Percentiles rank a stretch among this genome's conserved stretches.
Conservation (phyloP, 2,113 vertebrate genomes). For the Lophius piscatorius region DNA sequence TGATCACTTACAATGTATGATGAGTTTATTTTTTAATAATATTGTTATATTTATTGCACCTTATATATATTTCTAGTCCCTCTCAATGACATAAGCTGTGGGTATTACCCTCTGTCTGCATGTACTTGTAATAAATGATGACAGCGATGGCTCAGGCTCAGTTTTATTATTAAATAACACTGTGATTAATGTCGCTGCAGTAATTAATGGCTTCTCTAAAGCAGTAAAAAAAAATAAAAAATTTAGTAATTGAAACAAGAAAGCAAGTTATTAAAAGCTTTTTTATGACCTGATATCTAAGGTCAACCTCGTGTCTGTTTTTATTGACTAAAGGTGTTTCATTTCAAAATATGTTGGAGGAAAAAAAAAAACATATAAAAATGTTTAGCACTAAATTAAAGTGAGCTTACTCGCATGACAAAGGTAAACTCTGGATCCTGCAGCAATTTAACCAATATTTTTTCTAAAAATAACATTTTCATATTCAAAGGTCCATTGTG, state of each 20-base stretch:
- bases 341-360: no score
- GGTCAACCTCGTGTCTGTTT: no score
- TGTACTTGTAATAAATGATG: neutral
- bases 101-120: neutral
- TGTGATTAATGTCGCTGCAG: neutral
- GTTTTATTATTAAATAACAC: neutral
- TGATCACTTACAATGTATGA: constrained; percentile 6
- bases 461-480: no score
- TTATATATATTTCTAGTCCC: constrained; percentile 15
- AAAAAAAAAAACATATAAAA: no score
- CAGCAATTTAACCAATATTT: neutral
- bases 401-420: neutral
- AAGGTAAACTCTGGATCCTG: neutral
- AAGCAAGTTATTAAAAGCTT: no score
- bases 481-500: no score
- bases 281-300: no score
- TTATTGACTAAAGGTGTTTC: no score
- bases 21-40: neutral
- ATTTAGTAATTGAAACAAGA: neutral
- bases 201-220: neutral
- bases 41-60: constrained; percentile 10
- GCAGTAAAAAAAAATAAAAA: neutral
- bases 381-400: no score
- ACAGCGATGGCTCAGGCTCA: neutral
- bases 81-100: accelerated